A percentile compares a stretch with the other conserved stretches of the same genome.
phyloP scores from a whole-genome alignment of 2,797 vertebrate genomes.

The Nannoperca australis region DNA sequence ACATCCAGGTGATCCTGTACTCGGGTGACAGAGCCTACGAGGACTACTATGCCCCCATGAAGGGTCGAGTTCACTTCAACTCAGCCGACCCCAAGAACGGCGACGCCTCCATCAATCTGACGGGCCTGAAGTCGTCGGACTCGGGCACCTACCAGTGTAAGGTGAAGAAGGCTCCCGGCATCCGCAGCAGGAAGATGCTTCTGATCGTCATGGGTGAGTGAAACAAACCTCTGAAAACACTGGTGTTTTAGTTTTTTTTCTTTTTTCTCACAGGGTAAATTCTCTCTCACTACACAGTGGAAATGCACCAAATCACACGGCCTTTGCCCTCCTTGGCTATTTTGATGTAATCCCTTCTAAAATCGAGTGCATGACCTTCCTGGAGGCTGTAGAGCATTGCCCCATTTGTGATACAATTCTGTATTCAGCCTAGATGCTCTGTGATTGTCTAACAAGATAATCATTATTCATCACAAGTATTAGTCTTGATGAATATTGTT shows the following conservation, averaged over 20 bases:
- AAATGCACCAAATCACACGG: slow-evolving; percentile 54
- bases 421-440: slow-evolving; percentile 35
- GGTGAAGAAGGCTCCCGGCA: slow-evolving; percentile 95
- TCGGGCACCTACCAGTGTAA: slow-evolving; percentile 95
- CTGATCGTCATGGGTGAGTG: slow-evolving; percentile 94
- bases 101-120: slow-evolving; percentile 92
- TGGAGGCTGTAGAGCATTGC: slow-evolving; percentile 53
- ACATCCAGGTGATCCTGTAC: slow-evolving; percentile 91
- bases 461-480: background rate
- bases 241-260: background rate
- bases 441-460: slow-evolving; percentile 47
- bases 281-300: slow-evolving; percentile 28
- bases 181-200: slow-evolving; percentile 89
- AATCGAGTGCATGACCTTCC: slow-evolving; percentile 70
- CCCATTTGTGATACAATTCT: slow-evolving; percentile 43
- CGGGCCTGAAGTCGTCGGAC: slow-evolving; percentile 88
- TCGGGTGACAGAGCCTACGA: slow-evolving; percentile 89
- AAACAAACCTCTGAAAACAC: slow-evolving; percentile 2
- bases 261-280: slow-evolving; percentile 33
- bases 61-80: slow-evolving; percentile 91
- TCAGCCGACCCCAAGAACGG: slow-evolving; percentile 88
- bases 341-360: slow-evolving; percentile 72
- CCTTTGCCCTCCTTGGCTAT: slow-evolving; percentile 60
- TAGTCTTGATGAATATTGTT: background rate
- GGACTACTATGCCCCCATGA: slow-evolving; percentile 84